These are phyloP conservation scores for Noctilio leporinus DNA, from an alignment of 2,113 vertebrate genomes.

Conservation along the genomic window DNA sequence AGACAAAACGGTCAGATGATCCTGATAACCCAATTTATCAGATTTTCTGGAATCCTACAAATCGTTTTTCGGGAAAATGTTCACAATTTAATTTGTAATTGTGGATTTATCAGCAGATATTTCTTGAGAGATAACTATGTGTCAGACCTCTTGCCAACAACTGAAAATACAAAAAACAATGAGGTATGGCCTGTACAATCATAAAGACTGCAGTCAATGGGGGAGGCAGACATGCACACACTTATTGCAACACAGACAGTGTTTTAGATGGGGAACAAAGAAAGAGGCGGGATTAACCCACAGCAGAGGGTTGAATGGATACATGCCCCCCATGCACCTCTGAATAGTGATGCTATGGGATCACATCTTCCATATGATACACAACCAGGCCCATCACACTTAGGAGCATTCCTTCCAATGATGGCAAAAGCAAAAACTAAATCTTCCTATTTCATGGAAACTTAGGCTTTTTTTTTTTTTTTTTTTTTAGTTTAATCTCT, in stretches of 20 bases:
- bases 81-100: not conserved
- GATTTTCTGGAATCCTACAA: not conserved
- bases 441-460: not conserved
- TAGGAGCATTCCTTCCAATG: not conserved
- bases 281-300: not conserved
- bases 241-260: not conserved
- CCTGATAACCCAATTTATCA: not conserved
- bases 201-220: not conserved
- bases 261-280: not conserved
- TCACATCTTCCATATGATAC: not conserved
- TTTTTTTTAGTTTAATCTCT: not conserved
- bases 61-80: not conserved
- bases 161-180: not conserved
- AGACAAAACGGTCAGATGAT: not conserved
- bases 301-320: not conserved
- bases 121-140: not conserved
- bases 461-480: not conserved
- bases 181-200: fast-evolving
- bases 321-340: not conserved
- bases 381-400: not conserved
- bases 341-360: not conserved
- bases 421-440: not conserved
- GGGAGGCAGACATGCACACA: not conserved
- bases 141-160: not conserved
- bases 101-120: not conserved